Evolutionary conservation across 1,140 invertebrate genomes (phyloP).

Genomic region (Drosophila nigromelanica): DNA sequence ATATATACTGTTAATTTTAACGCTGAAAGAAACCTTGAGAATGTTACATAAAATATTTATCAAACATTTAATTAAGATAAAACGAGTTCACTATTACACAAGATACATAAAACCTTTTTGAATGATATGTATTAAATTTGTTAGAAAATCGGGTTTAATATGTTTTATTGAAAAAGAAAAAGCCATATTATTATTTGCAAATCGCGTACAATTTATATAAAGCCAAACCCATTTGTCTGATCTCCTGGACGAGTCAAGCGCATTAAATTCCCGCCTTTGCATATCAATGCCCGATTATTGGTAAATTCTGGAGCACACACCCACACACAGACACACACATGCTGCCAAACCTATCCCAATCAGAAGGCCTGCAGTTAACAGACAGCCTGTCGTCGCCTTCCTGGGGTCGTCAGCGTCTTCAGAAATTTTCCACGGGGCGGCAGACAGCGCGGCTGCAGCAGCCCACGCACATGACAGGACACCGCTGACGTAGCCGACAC

Average conservation of each 20-base stretch:
- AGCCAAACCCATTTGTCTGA: slow-evolving; percentile 40
- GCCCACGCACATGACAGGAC: slow-evolving; percentile 50
- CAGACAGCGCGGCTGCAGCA: slow-evolving; percentile 51
- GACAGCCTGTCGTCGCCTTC: slow-evolving; percentile 67
- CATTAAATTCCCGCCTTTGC: slow-evolving; percentile 37
- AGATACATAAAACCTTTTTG: no score
- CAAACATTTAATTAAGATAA: no score
- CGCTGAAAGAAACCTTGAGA: no score
- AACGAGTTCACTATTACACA: no score
- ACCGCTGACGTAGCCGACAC: slow-evolving; percentile 27
- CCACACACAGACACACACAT: neutral
- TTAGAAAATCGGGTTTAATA: neutral
- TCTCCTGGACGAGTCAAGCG: slow-evolving; percentile 27
- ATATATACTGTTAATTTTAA: no score
- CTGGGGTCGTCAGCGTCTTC: slow-evolving; percentile 36
- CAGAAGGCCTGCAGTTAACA: slow-evolving; percentile 43
- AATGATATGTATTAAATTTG: no score
- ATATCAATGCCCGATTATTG: slow-evolving; percentile 53
- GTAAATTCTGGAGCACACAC: neutral
- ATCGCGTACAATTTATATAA: slow-evolving; percentile 2
- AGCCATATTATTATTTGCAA: neutral
- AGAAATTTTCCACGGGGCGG: slow-evolving; percentile 59
- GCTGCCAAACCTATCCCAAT: slow-evolving; percentile 14
- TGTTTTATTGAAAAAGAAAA: neutral
- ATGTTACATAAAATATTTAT: no score